Percentiles rank a stretch among this genome's conserved stretches.
phyloP scores from a whole-genome alignment of 2,797 vertebrate genomes.

The Muscicapa striata region DNA sequence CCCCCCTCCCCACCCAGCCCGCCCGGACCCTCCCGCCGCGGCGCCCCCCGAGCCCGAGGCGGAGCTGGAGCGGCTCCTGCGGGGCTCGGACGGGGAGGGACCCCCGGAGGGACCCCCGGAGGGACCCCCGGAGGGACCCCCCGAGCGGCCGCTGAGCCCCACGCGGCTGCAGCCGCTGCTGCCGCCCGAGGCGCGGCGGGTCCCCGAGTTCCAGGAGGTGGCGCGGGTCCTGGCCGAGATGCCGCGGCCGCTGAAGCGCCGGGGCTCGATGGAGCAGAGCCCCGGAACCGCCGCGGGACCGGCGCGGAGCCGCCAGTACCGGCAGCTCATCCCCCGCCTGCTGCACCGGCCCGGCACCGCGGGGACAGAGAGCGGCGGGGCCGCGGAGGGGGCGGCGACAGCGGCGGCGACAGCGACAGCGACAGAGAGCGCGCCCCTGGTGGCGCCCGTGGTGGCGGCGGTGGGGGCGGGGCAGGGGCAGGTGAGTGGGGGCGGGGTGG shows the following conservation, averaged over 20 bases:
- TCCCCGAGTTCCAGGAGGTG: constrained; percentile 79
- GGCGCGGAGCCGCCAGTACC: constrained; percentile 82
- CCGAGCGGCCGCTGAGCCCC: not conserved
- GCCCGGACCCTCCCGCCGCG: no score
- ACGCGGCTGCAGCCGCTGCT: constrained; percentile 88
- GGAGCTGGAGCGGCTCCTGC: no score
- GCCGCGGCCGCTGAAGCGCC: constrained; percentile 87
- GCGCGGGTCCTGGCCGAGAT: constrained; percentile 86
- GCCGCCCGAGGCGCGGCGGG: constrained; percentile 75
- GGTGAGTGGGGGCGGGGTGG: not conserved
- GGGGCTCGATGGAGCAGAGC: constrained; percentile 84
- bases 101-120: no score
- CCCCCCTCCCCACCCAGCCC: no score
- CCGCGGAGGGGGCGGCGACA: no score
- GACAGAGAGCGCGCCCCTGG: no score
- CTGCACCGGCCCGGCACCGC: constrained; percentile 60
- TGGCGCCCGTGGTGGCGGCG: not conserved
- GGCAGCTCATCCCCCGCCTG: constrained; percentile 86
- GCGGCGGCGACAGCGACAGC: no score
- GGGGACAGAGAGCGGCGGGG: not conserved
- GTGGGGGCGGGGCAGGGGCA: not conserved
- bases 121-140: not conserved
- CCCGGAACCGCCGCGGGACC: constrained; percentile 62
- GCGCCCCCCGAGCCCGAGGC: no score
- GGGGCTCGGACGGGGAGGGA: no score